Evolutionary conservation across 2,797 vertebrate genomes (phyloP), one percentile per base, ranked within the genome.

Genomic region (Chelon labrosus): DNA sequence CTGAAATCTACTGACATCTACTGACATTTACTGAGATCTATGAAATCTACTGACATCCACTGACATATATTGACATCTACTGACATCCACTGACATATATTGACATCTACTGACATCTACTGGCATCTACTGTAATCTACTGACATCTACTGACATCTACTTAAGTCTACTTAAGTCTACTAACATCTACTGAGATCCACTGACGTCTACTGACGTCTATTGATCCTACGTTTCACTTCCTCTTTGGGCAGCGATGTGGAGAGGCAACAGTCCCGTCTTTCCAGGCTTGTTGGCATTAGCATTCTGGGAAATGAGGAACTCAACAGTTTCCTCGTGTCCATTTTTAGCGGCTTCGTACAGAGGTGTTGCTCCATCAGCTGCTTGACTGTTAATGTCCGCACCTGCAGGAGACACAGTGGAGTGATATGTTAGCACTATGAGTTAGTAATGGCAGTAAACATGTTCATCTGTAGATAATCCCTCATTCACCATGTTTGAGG

Each of bases 271-370:
- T 7, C 97, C 97, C 0, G 93, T 93, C 80, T 96, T 98, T 60
- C 97, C 96, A 13, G 95, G 78, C 90, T 93, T 96, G 91, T 98
- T 99, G 83, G 97, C 95, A 3, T 99, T 96, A 0, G 97, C 97
- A 0, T 92, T 96, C 75, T 97, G 96, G 0, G 96, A 95, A 52
- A 99, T 86, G 39, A 99, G 96, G 13, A 98, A 94, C 71, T 95
- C 90, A 75, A 97, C 96, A 2, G 95, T 82, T 0, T 85, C 74
- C 35, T 92, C 73, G 0, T 98, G 97, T 14, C 93, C 96, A 0
- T 98, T 98, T 92, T 99, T 99, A 80, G 93, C 90, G 27, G 97
- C 96, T 91, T 99, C 97, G 12, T 96, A 98, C 68, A 99, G 94
- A 41, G 98, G 95, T 0, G 96, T 96, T 1, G 97, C 96, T 0